These are phyloP conservation scores for Pachycephala philippinensis DNA, from an alignment of 2,113 vertebrate genomes.

Conservation along the genomic window DNA sequence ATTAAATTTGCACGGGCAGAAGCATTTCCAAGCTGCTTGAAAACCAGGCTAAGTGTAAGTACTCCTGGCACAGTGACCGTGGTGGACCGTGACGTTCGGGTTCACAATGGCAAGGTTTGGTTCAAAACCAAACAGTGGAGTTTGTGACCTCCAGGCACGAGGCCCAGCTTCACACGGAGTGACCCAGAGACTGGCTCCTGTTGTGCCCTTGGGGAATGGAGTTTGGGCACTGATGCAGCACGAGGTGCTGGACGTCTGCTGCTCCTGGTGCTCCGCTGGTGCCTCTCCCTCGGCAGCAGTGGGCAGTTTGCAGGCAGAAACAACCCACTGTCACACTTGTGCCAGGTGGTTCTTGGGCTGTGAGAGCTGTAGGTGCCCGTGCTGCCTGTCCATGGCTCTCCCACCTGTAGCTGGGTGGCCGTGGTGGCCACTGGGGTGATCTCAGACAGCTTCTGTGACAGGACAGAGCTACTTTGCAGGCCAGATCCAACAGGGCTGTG, in stretches of 20 bases:
- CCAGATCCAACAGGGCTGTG: fast-evolving
- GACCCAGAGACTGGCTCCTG: neutral
- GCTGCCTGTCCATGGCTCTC: neutral
- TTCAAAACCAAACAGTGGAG: neutral
- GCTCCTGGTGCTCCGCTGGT: neutral
- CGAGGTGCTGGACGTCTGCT: fast-evolving
- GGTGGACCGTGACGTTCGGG: neutral
- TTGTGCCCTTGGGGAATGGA: neutral
- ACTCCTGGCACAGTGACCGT: neutral
- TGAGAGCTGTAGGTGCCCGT: fast-evolving
- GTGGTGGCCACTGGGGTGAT: fast-evolving
- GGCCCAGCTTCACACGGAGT: fast-evolving
- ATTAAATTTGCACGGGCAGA: neutral
- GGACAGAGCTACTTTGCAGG: neutral
- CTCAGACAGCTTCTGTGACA: neutral
- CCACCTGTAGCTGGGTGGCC: neutral
- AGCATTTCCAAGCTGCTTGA: neutral
- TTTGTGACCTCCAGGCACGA: neutral
- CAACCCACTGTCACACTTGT: fast-evolving
- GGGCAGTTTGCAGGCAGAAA: neutral
- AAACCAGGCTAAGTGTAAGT: neutral
- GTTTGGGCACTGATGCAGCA: neutral
- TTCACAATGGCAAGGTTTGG: neutral
- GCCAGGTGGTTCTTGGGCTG: neutral
- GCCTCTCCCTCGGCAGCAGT: neutral